Conservation (phyloP, 2,113 vertebrate species). For the Hippotragus niger region DNA sequence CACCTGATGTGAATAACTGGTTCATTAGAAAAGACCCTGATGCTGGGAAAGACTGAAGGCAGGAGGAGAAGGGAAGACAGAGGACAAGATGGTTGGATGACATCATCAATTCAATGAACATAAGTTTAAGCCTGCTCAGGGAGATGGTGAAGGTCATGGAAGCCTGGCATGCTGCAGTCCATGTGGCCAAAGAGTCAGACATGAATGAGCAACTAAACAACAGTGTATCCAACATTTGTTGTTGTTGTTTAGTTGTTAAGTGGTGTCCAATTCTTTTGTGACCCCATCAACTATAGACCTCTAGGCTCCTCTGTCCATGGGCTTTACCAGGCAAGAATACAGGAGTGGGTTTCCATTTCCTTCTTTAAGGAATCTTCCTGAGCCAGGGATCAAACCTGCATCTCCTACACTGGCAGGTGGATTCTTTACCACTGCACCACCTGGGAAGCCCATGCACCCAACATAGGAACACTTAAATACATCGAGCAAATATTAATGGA, state of each 20-base stretch:
- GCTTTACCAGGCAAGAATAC: background rate
- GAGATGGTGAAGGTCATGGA: background rate
- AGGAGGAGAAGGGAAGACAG: background rate
- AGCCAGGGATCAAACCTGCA: background rate
- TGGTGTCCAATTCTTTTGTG: background rate
- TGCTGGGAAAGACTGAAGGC: background rate
- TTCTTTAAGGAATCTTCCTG: background rate
- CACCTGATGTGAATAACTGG: accelerated
- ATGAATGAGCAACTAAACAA: background rate
- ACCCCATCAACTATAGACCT: background rate
- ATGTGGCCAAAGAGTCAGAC: background rate
- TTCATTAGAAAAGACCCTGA: background rate
- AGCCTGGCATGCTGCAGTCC: background rate
- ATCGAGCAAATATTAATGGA: background rate
- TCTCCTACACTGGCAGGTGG: background rate
- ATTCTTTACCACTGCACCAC: background rate
- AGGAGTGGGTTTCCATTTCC: background rate
- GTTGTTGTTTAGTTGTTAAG: background rate
- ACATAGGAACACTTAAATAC: no score
- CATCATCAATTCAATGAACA: background rate
- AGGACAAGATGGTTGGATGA: background rate
- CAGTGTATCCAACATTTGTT: background rate
- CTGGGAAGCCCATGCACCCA: background rate
- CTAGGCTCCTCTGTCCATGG: background rate
- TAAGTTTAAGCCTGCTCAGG: background rate